Base-by-base conservation (phyloP, 2,113 vertebrate species). In the Apeltes quadracus region DNA sequence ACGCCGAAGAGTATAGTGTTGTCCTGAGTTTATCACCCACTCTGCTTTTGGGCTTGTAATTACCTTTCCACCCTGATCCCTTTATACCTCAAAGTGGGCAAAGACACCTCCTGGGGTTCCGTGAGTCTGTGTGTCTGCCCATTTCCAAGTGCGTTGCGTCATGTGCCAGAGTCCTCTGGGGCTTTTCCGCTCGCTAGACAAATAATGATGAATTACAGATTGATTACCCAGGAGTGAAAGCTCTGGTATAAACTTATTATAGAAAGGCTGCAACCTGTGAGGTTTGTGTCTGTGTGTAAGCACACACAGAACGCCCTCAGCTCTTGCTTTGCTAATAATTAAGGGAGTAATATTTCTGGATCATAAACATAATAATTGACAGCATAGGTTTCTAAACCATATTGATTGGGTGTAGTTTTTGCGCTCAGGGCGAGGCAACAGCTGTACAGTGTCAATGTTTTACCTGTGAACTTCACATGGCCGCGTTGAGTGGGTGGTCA, bases 171-270 rank as follows among this genome's bases (percentile, higher is more conserved):
- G 54, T 82, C 85, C 86, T 82, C 67, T 71, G 81, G 87, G 83
- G 72, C 68, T 71, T 84, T 85, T 78, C 76, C 76, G 77, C 1
- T 18, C 13, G 8, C 82, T 83, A 76, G 89, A 84, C 91, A 91
- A 91, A 91, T 91, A 90, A 89, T 89, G 80, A 89, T 85, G 89
- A 90, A 89, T 92, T 91, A 83, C 78, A 88, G 81, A 89, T 90
- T 91, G 90, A 90, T 92, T 91, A 90, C 89, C 89, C 89, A 90
- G 71, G 90, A 90, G 91, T 88, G 77, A 89, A 85, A 78, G 82
- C 84, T 75, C 64, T 66, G 78, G 67, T 83, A 82, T 84, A 89
- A 90, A 91, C 67, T 70, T 87, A 84, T 91, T 90, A 90, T 78
- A 14, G 55, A 84, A 84, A 79, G 73, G 69, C 71, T 72, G 69